A percentile compares a stretch with the other conserved stretches of the same genome.
phyloP scores from a whole-genome alignment of 2,888 invertebrate genomes.

The Masnerella sp. region DNA sequence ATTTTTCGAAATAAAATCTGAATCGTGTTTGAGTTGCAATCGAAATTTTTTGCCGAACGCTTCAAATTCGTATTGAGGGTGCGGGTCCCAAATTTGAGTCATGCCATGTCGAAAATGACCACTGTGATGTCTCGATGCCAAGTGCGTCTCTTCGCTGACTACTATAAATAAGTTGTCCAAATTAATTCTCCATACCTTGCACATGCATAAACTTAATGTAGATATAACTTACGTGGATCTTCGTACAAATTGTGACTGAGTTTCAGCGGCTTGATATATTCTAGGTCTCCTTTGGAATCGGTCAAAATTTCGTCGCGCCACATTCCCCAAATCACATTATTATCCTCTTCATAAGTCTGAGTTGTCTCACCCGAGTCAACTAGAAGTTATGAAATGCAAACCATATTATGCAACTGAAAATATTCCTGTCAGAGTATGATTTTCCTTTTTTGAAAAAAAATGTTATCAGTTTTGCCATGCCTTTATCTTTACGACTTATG shows the following conservation, averaged over 20 bases:
- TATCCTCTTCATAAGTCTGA: conserved; percentile 10
- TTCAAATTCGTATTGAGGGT: conserved; percentile 84
- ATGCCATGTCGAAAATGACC: conserved; percentile 83
- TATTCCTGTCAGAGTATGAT: too few relatives aligned
- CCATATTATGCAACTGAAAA: too few relatives aligned
- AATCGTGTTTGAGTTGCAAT: conserved; percentile 79
- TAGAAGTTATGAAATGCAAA: too few relatives aligned
- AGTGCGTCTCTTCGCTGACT: conserved; percentile 68
- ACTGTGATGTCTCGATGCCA: conserved; percentile 79
- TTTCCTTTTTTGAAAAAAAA: too few relatives aligned
- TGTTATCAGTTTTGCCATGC: too few relatives aligned
- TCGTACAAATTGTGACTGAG: conserved; percentile 79
- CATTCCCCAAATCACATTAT: conserved; percentile 30
- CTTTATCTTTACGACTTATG: too few relatives aligned
- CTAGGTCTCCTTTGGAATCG: conserved; percentile 73
- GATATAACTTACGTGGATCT: conserved; percentile 76
- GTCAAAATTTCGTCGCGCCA: conserved; percentile 62
- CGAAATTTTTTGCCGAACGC: conserved; percentile 82
- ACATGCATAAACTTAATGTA: too few relatives aligned
- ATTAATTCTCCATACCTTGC: conserved; percentile 1
- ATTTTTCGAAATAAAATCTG: conserved; percentile 79
- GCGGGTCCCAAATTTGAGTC: conserved; percentile 85
- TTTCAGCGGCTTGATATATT: conserved; percentile 81
- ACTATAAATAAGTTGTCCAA: conserved; percentile 6
- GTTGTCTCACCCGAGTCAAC: conserved; percentile 3